Conservation (phyloP, 2,888 invertebrate species). For the Willowsia nigromaculata region DNA sequence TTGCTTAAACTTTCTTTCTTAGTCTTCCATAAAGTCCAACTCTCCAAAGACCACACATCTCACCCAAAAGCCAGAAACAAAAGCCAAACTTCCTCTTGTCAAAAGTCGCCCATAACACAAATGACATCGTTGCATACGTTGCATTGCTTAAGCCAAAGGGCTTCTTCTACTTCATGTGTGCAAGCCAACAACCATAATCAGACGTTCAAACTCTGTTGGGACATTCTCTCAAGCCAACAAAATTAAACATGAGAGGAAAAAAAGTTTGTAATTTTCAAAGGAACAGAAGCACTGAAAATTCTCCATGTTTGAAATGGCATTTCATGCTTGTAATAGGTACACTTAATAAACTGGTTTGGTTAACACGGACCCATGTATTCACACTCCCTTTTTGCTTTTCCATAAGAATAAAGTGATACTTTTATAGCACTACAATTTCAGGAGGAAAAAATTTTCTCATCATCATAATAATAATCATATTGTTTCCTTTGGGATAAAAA, state of each 20-base stretch:
- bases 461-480: conserved; percentile 8
- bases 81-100: neutral
- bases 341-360: conserved; percentile 31
- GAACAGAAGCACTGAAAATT: neutral
- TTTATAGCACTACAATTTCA: neutral
- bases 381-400: neutral
- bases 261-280: neutral
- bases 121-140: neutral
- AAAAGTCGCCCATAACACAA: neutral
- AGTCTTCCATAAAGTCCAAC: no score
- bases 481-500: neutral
- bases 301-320: conserved; percentile 36
- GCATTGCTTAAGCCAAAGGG: neutral
- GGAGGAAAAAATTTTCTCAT: neutral
- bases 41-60: neutral
- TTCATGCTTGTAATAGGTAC: neutral
- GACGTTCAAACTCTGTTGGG: neutral
- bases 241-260: neutral
- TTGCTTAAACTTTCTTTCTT: neutral
- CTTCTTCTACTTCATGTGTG: neutral
- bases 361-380: neutral
- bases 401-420: neutral
- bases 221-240: neutral
- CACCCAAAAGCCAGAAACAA: neutral
- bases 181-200: neutral